These are phyloP conservation scores for Pangasius macronema DNA, from an alignment of 2,797 vertebrate species.

Conservation along the genomic window DNA sequence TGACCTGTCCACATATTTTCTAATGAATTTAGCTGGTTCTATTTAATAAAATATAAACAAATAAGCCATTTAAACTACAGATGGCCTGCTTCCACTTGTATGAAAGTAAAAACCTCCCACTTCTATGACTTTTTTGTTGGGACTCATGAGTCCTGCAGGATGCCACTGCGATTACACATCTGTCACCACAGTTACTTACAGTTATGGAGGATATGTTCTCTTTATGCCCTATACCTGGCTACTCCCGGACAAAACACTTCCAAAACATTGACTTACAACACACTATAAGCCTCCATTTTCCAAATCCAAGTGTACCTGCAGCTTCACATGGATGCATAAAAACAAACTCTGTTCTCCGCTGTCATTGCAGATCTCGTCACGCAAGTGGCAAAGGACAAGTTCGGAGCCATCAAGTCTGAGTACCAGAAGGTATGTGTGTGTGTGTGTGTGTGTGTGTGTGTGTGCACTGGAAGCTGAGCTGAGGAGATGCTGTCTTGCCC, in stretches of 20 bases:
- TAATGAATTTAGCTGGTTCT: not conserved
- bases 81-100: not conserved
- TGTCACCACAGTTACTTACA: not conserved
- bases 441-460: slow-evolving; percentile 72
- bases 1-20: not conserved
- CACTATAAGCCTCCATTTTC: not conserved
- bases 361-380: slow-evolving; percentile 75
- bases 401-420: slow-evolving; percentile 73
- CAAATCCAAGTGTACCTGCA: not conserved
- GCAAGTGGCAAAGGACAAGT: slow-evolving; percentile 75
- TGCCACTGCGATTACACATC: not conserved
- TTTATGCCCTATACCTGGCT: not conserved
- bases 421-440: slow-evolving; percentile 76
- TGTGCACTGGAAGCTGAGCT: slow-evolving; percentile 25
- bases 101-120: not conserved
- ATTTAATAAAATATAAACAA: not conserved
- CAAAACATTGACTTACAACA: not conserved
- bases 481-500: slow-evolving; percentile 8
- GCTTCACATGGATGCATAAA: slow-evolving; percentile 10
- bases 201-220: not conserved
- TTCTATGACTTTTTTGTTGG: not conserved
- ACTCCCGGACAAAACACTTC: not conserved
- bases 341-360: slow-evolving; percentile 45
- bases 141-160: not conserved
- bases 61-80: not conserved